Base-by-base conservation (phyloP, 2,113 vertebrate genomes). In the Morone saxatilis region DNA sequence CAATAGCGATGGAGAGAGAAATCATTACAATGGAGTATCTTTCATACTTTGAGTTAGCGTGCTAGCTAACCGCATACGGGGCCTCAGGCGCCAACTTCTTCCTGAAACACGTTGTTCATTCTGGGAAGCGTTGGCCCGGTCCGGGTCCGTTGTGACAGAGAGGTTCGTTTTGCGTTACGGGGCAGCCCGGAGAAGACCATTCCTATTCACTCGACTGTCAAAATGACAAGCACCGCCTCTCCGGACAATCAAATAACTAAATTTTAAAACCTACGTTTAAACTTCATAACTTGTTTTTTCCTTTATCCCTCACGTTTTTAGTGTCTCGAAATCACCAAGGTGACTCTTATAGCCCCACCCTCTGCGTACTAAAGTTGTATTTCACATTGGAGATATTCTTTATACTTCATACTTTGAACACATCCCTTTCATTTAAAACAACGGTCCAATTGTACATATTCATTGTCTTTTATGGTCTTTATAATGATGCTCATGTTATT, bases 1-100 rank as follows among this genome's bases (percentile, higher is more conserved):
- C 38, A 69, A 36, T 38, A 25, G 45, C 53, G 11, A 31, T 0
- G 14, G 6, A 13, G 10, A 38, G n/a, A 54, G 79, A 76, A 75
- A 11, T 25, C 22, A 38, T 70, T 43, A 86, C 25, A 76, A 0
- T 1, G 9, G 9, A 5, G 8, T 54, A 56, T 70, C 25, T 59
- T 73, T 72, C 86, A 89, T 89, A 60, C 54, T 88, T 77, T 74
- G 50, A 4, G 78, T 75, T 91, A 92, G 85, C 86, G 57, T 71
- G 19, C 56, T 78, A 85, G 90, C 92, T 88, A 89, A 71, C 74
- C 2, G 50, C 56, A 57, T 73, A 74, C 22, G 38, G 22, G 69
- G 88, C 89, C 88, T 81, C 78, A 89, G 92, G 93, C 91, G 90
- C 93, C 93, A 94, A 94, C 93, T 94, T 94, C 92, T 94, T 94